These are phyloP conservation scores for Dryobotodes eremita DNA, from an alignment of 2,888 invertebrate species.

Conservation along the genomic window DNA sequence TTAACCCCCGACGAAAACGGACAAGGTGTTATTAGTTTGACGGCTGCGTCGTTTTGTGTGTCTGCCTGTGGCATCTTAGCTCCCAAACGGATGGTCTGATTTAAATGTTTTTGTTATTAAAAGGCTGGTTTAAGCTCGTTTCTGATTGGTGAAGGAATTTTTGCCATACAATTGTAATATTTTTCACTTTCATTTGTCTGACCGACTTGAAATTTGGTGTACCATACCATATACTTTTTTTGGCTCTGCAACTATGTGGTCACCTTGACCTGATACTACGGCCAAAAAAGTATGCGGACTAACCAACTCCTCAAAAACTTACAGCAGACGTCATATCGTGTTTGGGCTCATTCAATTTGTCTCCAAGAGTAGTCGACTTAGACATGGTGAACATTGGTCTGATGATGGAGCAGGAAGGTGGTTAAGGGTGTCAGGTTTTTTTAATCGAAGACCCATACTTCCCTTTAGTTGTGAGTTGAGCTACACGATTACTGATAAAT, in stretches of 20 bases:
- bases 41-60: not conserved
- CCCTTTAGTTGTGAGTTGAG: too few relatives aligned
- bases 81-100: not conserved
- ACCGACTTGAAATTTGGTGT: not conserved
- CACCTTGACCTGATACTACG: not conserved
- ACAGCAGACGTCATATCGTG: not conserved
- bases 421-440: too few relatives aligned
- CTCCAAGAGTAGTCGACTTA: not conserved
- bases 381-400: not conserved
- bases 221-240: not conserved
- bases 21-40: not conserved
- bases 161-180: not conserved
- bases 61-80: not conserved
- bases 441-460: too few relatives aligned
- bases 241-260: not conserved
- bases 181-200: not conserved
- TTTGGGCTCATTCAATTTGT: not conserved
- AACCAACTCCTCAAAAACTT: not conserved
- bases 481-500: too few relatives aligned
- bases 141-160: not conserved
- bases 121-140: not conserved
- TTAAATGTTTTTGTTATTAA: not conserved
- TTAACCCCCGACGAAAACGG: not conserved
- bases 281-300: not conserved
- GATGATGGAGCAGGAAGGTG: not conserved